Conservation (phyloP, 2,888 invertebrate species). For the Dolichopus griseipennis region DNA sequence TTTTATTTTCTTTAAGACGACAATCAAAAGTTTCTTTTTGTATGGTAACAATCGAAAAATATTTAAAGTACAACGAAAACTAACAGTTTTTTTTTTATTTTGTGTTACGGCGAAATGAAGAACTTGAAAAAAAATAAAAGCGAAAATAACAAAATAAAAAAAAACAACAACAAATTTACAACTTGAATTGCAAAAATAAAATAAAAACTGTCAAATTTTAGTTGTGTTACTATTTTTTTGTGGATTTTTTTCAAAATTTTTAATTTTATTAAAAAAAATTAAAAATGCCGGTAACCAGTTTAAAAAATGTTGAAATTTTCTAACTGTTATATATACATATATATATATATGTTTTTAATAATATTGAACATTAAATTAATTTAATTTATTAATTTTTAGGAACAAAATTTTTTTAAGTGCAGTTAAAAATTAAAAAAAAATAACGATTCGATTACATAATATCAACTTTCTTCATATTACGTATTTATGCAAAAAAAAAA, state of each 20-base stretch:
- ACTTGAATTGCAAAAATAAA: neutral
- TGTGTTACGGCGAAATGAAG: neutral
- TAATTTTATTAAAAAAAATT: neutral
- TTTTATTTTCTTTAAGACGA: no score
- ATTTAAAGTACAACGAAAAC: no score
- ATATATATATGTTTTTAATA: no score
- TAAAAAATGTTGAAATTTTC: neutral
- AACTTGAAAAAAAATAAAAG: neutral
- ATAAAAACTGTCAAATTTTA: no score
- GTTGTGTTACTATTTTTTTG: neutral
- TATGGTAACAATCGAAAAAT: neutral
- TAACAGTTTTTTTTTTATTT: no score
- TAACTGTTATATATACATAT: neutral
- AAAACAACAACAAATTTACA: neutral
- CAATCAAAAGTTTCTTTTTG: neutral
- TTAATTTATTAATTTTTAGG: no score
- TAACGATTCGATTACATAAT: no score
- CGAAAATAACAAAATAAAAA: neutral
- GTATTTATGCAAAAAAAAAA: no score
- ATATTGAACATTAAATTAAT: no score
- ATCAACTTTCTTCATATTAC: no score
- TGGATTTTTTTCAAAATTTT: neutral
- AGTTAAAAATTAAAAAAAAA: no score
- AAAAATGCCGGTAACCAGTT: constrained; percentile 4
- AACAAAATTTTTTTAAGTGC: no score